A percentile compares a stretch with the other conserved stretches of the same genome.
These are phyloP conservation scores for Apantesis nais DNA, from an alignment of 2,888 invertebrate genomes.

Conservation along the genomic window DNA sequence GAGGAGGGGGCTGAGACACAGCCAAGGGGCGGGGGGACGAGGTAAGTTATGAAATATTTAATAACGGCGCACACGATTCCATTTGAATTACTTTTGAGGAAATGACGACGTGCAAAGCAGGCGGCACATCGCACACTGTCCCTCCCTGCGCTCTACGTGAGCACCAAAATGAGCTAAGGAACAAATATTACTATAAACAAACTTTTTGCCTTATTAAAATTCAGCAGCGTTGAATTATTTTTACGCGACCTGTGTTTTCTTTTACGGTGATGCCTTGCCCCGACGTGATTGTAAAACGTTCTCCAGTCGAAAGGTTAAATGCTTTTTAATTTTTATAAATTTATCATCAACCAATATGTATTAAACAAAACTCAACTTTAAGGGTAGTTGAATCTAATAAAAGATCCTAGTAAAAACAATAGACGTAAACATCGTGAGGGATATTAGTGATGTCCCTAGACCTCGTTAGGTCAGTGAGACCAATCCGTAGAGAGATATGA, in stretches of 20 bases:
- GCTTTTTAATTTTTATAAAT: not conserved
- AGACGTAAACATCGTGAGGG: no score
- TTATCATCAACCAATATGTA: no score
- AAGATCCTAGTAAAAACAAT: no score
- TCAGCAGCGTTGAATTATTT: constrained; percentile 46
- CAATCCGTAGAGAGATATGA: no score
- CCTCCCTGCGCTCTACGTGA: constrained; percentile 47
- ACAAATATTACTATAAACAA: constrained; percentile 70
- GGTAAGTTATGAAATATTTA: constrained; percentile 86
- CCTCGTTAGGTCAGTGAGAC: no score
- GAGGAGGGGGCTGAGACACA: constrained; percentile 62
- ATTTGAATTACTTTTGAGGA: constrained; percentile 86
- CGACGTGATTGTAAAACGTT: not conserved
- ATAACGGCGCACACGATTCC: constrained; percentile 86
- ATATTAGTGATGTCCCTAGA: no score
- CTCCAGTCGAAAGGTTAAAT: not conserved
- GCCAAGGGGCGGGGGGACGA: constrained; percentile 53
- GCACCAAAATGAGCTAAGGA: constrained; percentile 61
- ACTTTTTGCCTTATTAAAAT: constrained; percentile 69
- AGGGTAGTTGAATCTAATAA: no score
- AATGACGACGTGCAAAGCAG: constrained; percentile 79
- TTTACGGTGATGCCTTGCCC: constrained; percentile 19
- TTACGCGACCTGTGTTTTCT: constrained; percentile 37
- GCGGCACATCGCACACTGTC: constrained; percentile 67
- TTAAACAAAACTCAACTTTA: no score